Conservation (phyloP, 2,797 vertebrate genomes). For the Benthosema pterotum region DNA sequence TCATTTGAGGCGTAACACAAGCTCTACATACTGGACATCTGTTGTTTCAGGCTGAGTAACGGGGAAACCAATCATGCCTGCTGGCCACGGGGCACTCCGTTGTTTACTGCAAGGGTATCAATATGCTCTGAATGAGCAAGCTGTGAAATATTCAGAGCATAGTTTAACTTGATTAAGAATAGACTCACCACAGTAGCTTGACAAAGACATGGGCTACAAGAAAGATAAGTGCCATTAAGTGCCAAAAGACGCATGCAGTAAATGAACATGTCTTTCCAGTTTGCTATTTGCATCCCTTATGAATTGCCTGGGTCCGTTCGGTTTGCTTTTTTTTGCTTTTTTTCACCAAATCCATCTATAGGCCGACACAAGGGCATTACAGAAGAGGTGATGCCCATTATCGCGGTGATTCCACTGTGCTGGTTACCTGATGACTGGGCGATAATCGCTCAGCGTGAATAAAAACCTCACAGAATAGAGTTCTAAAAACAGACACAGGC, state of each 20-base stretch:
- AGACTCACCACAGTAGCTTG: slow-evolving; percentile 9
- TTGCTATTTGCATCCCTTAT: neutral
- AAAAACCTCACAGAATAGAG: no score
- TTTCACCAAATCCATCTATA: no score
- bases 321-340: no score
- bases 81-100: slow-evolving; percentile 14
- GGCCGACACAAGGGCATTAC: no score
- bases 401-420: no score
- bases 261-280: slow-evolving; percentile 17
- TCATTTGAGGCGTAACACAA: neutral
- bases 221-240: slow-evolving; percentile 16
- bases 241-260: slow-evolving; percentile 3
- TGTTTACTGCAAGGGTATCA: slow-evolving; percentile 12
- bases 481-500: no score
- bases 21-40: neutral
- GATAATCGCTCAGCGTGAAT: no score
- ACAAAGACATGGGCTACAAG: slow-evolving; percentile 2
- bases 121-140: slow-evolving; percentile 6
- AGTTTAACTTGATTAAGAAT: slow-evolving; percentile 21
- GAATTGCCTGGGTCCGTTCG: no score
- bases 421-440: no score
- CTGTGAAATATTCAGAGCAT: slow-evolving; percentile 13
- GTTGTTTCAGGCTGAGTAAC: neutral
- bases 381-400: no score
- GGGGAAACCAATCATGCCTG: neutral